A percentile compares a stretch with the other conserved stretches of the same genome.
Evolutionary conservation across 2,113 vertebrate species (phyloP).

Genomic region (Nyctereutes procyonoides): DNA sequence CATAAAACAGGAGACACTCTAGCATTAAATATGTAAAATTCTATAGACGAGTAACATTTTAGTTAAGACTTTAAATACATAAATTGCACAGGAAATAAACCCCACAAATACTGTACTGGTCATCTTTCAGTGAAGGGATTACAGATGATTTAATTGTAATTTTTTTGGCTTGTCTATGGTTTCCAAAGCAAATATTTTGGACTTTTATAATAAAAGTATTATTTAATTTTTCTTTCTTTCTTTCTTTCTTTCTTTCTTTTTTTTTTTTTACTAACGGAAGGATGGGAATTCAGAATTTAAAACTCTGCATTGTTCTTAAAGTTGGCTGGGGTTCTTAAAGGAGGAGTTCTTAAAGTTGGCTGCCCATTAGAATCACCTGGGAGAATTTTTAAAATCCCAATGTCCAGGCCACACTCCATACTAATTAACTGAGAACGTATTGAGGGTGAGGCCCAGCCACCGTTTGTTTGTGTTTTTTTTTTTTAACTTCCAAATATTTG

Average conservation of each 20-base stretch:
- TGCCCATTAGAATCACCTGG: not conserved
- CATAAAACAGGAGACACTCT: not conserved
- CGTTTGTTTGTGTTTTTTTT: not conserved
- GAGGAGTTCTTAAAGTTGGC: not conserved
- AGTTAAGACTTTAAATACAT: not conserved
- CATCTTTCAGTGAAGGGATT: not conserved
- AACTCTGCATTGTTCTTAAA: not conserved
- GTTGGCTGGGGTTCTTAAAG: not conserved
- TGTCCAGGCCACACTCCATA: not conserved
- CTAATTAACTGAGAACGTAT: not conserved
- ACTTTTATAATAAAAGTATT: not conserved
- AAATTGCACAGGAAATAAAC: not conserved
- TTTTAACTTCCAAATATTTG: not conserved
- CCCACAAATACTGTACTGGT: not conserved
- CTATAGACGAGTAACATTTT: not conserved
- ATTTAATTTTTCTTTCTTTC: not conserved
- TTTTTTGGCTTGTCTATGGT: not conserved
- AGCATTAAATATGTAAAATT: not conserved
- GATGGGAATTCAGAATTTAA: not conserved
- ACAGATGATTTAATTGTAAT: not conserved
- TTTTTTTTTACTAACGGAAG: constrained; percentile 35
- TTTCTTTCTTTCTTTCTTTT: not conserved
- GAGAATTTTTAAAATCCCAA: not conserved
- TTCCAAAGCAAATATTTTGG: constrained; percentile 21
- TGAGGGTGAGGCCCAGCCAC: not conserved